Base-by-base conservation (phyloP, 2,797 vertebrate genomes). In the Holocentrus rufus region DNA sequence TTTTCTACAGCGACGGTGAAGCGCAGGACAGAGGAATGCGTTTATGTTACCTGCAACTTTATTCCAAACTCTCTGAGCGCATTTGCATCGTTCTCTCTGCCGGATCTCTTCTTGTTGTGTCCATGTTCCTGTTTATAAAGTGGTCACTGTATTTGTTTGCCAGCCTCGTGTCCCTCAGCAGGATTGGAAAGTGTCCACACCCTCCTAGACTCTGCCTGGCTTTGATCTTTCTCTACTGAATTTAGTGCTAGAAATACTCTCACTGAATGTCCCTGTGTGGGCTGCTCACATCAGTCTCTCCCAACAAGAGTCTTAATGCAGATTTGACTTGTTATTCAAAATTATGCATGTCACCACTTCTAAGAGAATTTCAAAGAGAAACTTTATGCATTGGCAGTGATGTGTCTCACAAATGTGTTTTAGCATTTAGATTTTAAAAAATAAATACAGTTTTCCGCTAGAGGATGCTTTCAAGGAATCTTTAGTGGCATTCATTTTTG, bases 391-490 rank as follows among this genome's bases (percentile, higher is more conserved):
- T 82, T 55, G 50, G 77, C 76, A 66, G 55, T 77, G 78, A 61
- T 30, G 79, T 66, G 86, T 87, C 76, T 89, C 81, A 59, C 81
- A 88, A 92, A 93, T 93, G 92, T 93, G 92, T 93, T 93, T 89
- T 92, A 93, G 91, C 91, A 92, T 93, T 93, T 93, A 67, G 70
- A 81, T 31, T 31, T 31, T 3, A 49, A 25, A 53, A 17, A 31
- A 42, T 17, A 44, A 63, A 60, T 5, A 30, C 52, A 46, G 64
- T 39, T 42, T 17, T 18, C n/a, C 34, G 46, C 20, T 75, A 80
- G 68, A 39, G 81, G 77, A 69, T 86, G 85, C 81, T 77, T 82
- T 86, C 83, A 83, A 80, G 79, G 69, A 81, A 77, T 57, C 62
- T 63, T 15, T 46, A 72, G 15, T 17, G 17, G 54, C 54, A 34